Base-by-base conservation (phyloP, 2,888 invertebrate species). In the Hypomecis atomaria region DNA sequence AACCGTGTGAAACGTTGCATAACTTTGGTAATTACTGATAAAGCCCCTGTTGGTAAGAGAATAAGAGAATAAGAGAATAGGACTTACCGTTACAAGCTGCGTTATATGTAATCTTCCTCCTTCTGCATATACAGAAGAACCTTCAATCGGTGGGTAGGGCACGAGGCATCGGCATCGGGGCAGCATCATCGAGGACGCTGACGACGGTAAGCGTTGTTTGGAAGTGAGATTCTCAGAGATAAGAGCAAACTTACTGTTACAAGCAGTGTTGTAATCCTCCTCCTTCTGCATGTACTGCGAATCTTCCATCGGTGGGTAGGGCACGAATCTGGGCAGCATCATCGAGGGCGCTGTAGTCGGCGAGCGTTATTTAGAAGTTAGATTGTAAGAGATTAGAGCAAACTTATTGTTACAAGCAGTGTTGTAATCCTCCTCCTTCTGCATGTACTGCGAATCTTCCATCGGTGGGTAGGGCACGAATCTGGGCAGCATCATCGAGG, bases 331-430 rank as follows among this genome's bases (percentile, higher is more conserved):
- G 0, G 88, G 91, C 76, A 92, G 77, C 88, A 91, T 92, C 80
- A 96, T 93, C 48, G 83, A 77, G 49, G 94, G 94, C 85, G 81
- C 93, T 70, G 93, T 93, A 1, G 94, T 93, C 4, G 95, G 95
- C 9, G 94, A 93, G 59, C 97, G 96, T 62, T 98, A 98, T 89
- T 98, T 98, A 79, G 23, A 23, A 23, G 23, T n/a, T n/a, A n/a
- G n/a, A n/a, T n/a, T n/a, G n/a, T n/a, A n/a, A 23, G 23, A 23
- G 23, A 23, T 23, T 23, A 23, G 23, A 1, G 23, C 23, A 23
- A 23, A 23, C 23, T 23, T 23, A 23, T 3, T 23, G 23, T 2
- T 23, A 23, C 23, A 23, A 23, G 23, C 23, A 23, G 23, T 23
- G 23, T 23, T 23, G 23, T 23, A 23, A 23, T 23, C 23, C 23